Conservation (phyloP, 2,888 invertebrate genomes). For the Zaprionus bogoriensis region DNA sequence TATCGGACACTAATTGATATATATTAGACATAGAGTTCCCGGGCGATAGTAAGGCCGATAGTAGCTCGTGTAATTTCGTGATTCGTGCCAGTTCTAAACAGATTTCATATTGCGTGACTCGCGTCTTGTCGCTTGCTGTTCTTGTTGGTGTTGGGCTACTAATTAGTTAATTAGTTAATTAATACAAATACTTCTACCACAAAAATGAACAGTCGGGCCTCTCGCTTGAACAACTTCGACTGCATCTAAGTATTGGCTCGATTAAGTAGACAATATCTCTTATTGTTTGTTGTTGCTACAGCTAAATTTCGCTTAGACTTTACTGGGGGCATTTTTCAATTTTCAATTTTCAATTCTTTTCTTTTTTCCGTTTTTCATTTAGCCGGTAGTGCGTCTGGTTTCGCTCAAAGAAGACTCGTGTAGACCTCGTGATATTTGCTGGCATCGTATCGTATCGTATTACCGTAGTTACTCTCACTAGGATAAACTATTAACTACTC, state of each 20-base stretch:
- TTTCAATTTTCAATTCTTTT: not conserved
- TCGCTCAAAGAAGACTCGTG: not conserved
- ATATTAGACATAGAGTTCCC: too few species aligned
- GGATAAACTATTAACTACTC: constrained; percentile 66
- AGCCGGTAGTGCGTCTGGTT: not conserved
- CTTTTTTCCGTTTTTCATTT: constrained; percentile 4
- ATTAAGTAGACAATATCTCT: constrained; percentile 21
- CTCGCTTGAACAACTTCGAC: not conserved
- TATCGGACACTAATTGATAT: too few species aligned
- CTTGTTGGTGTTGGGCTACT: not conserved
- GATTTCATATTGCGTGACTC: not conserved
- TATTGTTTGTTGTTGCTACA: not conserved
- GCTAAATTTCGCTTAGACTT: not conserved
- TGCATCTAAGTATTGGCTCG: constrained; percentile 18
- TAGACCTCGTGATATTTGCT: constrained; percentile 12
- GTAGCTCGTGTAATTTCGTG: not conserved
- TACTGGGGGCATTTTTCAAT: not conserved
- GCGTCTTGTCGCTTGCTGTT: not conserved
- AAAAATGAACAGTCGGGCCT: not conserved
- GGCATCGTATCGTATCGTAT: constrained; percentile 30
- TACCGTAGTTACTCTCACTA: constrained; percentile 36
- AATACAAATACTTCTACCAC: not conserved
- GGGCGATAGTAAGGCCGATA: not conserved
- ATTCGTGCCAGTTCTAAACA: not conserved
- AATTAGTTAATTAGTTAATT: too few species aligned